phyloP scores from a whole-genome alignment of 2,113 vertebrate species.

The Caracal caracal region DNA sequence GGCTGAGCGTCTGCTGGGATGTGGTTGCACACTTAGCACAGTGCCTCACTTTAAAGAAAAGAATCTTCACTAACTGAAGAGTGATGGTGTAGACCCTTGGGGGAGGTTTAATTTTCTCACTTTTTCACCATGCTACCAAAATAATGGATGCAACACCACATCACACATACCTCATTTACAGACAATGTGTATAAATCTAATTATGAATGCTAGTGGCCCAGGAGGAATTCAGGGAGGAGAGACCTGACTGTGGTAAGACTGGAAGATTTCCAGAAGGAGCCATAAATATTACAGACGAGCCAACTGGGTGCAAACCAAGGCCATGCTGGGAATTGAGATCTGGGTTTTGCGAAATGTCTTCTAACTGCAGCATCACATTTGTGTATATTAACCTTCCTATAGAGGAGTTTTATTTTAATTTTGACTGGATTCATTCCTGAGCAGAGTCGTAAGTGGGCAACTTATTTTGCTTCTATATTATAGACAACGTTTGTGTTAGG shows the following conservation, averaged over 20 bases:
- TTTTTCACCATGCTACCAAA: neutral
- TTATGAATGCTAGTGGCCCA: neutral
- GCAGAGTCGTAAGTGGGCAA: neutral
- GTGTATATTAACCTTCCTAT: neutral
- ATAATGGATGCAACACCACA: neutral
- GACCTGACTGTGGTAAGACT: neutral
- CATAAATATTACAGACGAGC: neutral
- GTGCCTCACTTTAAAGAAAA: neutral
- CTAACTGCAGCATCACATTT: neutral
- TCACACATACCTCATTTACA: neutral
- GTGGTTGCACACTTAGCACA: neutral
- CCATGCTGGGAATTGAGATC: neutral
- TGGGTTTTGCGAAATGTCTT: neutral
- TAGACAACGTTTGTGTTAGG: neutral
- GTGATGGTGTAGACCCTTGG: neutral
- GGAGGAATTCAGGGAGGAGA: neutral
- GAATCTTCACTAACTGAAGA: neutral
- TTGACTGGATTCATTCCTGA: neutral
- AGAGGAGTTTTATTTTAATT: neutral
- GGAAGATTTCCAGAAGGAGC: neutral
- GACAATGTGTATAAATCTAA: too few species aligned
- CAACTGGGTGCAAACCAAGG: neutral
- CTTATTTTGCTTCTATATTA: neutral
- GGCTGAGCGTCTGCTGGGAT: neutral
- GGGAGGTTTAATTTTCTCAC: neutral